Evolutionary conservation across 2,888 invertebrate species (phyloP), one percentile per base, ranked within the genome.

Genomic region (Drosophila putrida): DNA sequence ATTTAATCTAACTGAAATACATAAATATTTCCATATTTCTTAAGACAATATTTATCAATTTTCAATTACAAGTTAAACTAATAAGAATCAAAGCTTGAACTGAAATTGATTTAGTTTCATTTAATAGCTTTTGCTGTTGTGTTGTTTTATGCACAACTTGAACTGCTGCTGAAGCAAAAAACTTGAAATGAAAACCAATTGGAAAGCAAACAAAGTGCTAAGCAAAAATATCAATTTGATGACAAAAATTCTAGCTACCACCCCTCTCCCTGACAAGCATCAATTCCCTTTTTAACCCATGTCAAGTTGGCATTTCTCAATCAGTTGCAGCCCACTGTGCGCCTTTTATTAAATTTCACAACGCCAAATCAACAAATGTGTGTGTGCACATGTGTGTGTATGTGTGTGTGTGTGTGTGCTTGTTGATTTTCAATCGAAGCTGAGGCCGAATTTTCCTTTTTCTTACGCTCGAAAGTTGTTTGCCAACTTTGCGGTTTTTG

Each of bases 401-500:
- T 47, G 57, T 58, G 49, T 44, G 57, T n/a, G 46, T 49, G 35
- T 69, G 65, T 57, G 54, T 60, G 51, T 79, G 74, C 77, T 72
- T 64, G 81, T 74, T 80, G 80, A 87, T 89, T 86, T 89, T 84
- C 80, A 86, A 86, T 87, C 87, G 89, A 89, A 84, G 76, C 78
- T 73, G 54, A 64, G 75, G 60, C 65, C 70, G 62, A 62, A 57
- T 74, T 77, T 75, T 78, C 55, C 66, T 68, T 71, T 62, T 76
- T 69, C 66, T 53, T 73, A 39, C 41, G 54, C 43, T 70, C 39
- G 43, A 78, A 82, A 84, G 74, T 88, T 88, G 88, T 86, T 82
- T 85, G 88, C 80, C 79, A 86, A 88, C 81, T 88, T 88, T 88
- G 85, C 84, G 87, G 89, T 82, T 89, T 89, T 87, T 84, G 86